A percentile compares a stretch with the other conserved stretches of the same genome.
These are phyloP conservation scores for Agriotes lineatus DNA, from an alignment of 2,888 invertebrate species.

Conservation along the genomic window DNA sequence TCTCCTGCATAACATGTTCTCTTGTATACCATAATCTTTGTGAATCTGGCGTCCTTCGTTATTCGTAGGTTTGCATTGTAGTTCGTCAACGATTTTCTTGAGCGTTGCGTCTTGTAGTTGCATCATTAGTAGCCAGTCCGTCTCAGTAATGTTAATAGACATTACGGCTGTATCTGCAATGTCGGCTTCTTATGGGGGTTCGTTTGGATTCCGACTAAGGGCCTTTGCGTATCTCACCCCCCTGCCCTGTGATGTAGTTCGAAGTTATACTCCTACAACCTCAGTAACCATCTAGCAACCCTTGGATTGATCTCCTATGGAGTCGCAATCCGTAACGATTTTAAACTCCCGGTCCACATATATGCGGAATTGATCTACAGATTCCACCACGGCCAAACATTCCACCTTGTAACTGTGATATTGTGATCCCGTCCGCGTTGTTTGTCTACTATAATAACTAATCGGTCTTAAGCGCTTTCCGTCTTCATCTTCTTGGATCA, in stretches of 20 bases:
- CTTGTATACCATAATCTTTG: no score
- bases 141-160: conserved; percentile 33
- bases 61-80: not conserved
- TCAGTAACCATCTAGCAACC: not conserved
- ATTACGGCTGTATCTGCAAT: not conserved
- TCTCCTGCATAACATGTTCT: no score
- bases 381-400: conserved; percentile 4
- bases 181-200: not conserved
- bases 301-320: not conserved
- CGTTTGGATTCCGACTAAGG: conserved; percentile 37
- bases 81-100: not conserved
- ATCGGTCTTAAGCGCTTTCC: not conserved
- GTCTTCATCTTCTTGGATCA: not conserved
- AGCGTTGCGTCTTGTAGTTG: conserved; percentile 47
- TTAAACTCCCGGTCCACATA: not conserved
- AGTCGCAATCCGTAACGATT: not conserved
- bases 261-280: not conserved
- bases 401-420: conserved; percentile 15
- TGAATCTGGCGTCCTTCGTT: no score
- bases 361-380: not conserved
- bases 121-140: conserved; percentile 47
- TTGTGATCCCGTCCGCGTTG: not conserved
- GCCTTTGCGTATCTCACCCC: conserved; percentile 56
- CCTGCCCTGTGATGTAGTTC: conserved; percentile 34
- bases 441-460: conserved; percentile 23